A percentile compares a stretch with the other conserved stretches of the same genome.
Conservation (phyloP, 2,797 vertebrate genomes). For the Acanthornis magna region DNA sequence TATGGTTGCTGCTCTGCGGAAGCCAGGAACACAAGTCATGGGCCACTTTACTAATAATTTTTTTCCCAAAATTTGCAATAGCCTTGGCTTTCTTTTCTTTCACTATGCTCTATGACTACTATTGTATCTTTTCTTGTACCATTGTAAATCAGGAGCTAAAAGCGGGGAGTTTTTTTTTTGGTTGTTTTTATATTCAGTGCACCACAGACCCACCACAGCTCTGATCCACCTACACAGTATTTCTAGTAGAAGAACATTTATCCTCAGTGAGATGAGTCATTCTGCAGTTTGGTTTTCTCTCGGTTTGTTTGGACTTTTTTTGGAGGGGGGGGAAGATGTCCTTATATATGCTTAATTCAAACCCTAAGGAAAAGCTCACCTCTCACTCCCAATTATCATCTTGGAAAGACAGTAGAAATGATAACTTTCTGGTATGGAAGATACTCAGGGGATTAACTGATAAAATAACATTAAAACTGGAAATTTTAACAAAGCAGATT, state of each 20-base stretch:
- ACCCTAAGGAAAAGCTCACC: not conserved
- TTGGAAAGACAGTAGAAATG: not conserved
- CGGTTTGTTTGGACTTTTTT: not conserved
- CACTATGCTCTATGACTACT: too few relatives aligned
- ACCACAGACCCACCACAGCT: not conserved
- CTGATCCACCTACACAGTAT: not conserved
- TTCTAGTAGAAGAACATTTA: not conserved
- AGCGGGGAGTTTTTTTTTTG: not conserved
- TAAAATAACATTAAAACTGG: not conserved
- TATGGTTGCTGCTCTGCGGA: not conserved
- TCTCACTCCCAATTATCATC: not conserved
- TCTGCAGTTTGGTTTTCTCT: not conserved
- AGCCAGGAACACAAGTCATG: not conserved
- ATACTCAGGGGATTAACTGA: not conserved
- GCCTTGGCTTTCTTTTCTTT: not conserved
- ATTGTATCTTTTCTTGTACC: not conserved
- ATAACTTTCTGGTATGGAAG: not conserved
- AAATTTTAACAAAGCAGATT: not conserved
- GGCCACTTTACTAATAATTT: not conserved
- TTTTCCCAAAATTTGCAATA: not conserved
- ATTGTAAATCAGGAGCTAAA: not conserved
- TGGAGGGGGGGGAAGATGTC: not conserved
- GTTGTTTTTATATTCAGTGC: not conserved
- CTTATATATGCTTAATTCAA: not conserved
- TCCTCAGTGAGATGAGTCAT: not conserved